phyloP scores from a whole-genome alignment of 2,113 vertebrate genomes.

The Hypocryptadius cinnamomeus region DNA sequence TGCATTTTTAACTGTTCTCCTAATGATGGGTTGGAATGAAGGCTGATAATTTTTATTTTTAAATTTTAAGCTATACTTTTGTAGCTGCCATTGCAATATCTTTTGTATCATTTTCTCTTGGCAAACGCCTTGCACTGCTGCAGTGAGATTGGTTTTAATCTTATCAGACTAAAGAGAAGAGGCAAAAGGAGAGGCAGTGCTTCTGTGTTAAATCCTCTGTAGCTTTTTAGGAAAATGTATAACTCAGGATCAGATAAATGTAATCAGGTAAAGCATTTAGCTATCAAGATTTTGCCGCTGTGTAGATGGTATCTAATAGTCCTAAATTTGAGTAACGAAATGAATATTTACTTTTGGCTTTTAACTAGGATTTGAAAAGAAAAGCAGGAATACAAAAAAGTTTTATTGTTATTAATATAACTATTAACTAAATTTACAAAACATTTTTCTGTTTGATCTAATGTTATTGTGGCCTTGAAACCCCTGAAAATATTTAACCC shows the following conservation, averaged over 20 bases:
- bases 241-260: not conserved
- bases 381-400: not conserved
- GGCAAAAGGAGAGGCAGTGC: not conserved
- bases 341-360: not conserved
- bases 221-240: not conserved
- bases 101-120: not conserved
- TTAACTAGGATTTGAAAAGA: not conserved
- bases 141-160: not conserved
- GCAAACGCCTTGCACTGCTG: not conserved
- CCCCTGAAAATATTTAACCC: not conserved
- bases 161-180: not conserved
- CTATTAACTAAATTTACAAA: not conserved
- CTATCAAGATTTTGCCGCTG: not conserved
- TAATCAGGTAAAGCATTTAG: not conserved
- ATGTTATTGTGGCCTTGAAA: not conserved
- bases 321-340: not conserved
- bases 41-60: not conserved
- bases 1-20: not conserved
- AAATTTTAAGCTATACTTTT: not conserved
- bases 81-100: not conserved
- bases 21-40: not conserved
- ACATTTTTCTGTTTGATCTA: not conserved
- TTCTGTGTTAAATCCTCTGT: not conserved
- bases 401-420: not conserved
- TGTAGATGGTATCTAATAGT: not conserved